Conservation (phyloP, 2,113 vertebrate species). For the Heterotilapia buettikoferi region DNA sequence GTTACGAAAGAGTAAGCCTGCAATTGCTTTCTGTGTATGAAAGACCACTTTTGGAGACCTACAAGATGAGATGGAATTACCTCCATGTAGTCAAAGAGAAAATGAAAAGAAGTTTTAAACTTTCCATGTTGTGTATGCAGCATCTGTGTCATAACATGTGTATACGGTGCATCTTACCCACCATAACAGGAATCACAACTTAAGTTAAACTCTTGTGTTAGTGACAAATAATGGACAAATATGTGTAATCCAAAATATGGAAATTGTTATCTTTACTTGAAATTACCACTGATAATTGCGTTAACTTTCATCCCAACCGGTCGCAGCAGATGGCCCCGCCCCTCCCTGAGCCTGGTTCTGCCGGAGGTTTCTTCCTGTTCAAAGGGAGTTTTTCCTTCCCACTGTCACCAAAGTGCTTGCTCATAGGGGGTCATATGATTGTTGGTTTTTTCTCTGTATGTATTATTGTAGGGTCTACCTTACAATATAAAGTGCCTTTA, state of each 20-base stretch:
- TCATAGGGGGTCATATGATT: neutral
- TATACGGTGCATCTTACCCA: no score
- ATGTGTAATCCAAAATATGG: neutral
- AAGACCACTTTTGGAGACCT: neutral
- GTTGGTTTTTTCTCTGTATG: neutral
- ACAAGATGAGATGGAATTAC: neutral
- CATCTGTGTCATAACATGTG: no score
- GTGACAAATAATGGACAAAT: neutral
- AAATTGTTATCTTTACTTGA: neutral
- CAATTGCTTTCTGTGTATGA: neutral
- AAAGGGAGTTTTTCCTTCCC: neutral
- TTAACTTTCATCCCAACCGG: neutral
- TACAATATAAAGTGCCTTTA: neutral
- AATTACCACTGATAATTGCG: neutral
- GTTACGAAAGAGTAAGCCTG: neutral
- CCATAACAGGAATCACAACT: no score
- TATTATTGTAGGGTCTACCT: neutral
- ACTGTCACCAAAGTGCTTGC: neutral
- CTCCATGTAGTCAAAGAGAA: neutral
- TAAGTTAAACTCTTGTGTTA: neutral
- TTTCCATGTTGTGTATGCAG: neutral
- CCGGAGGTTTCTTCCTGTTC: fast-evolving
- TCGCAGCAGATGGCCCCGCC: fast-evolving
- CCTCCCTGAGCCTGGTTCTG: neutral
- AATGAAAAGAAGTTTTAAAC: neutral